phyloP scores from a whole-genome alignment of 1,140 invertebrate species.

The Zaprionus capensis region DNA sequence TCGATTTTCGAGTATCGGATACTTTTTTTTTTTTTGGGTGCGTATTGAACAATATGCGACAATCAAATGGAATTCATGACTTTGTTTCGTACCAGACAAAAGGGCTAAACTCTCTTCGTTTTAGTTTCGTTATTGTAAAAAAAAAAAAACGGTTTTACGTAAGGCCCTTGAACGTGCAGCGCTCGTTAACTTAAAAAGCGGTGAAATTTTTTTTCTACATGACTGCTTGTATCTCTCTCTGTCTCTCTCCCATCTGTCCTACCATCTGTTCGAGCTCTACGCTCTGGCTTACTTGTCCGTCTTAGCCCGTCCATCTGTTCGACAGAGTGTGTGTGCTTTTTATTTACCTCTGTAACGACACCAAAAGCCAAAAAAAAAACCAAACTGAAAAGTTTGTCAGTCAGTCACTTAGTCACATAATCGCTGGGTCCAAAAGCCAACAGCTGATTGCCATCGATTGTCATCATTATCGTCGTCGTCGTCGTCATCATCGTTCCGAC shows the following conservation, averaged over 20 bases:
- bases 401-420: conserved; percentile 66
- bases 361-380: conserved; percentile 28
- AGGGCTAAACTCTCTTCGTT: conserved; percentile 59
- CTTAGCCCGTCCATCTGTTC: not conserved
- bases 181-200: conserved; percentile 66
- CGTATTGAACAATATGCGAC: conserved; percentile 67
- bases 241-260: not conserved
- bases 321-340: conserved; percentile 26
- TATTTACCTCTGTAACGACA: conserved; percentile 62
- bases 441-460: conserved; percentile 34
- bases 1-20: conserved; percentile 15
- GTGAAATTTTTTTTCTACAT: conserved; percentile 66
- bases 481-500: conserved; percentile 5
- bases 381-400: conserved; percentile 30
- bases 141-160: conserved; percentile 60
- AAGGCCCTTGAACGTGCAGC: conserved; percentile 79
- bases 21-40: conserved; percentile 8
- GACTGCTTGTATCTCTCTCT: conserved; percentile 3
- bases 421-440: conserved; percentile 13
- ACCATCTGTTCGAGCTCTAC: conserved; percentile 25
- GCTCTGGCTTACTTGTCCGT: not conserved
- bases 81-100: conserved; percentile 52
- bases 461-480: not conserved
- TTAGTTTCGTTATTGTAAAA: conserved; percentile 46
- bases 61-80: conserved; percentile 65